Percentiles rank a stretch among this genome's conserved stretches.
Conservation (phyloP, 1,140 invertebrate genomes). For the Chrysoperla carnea region DNA sequence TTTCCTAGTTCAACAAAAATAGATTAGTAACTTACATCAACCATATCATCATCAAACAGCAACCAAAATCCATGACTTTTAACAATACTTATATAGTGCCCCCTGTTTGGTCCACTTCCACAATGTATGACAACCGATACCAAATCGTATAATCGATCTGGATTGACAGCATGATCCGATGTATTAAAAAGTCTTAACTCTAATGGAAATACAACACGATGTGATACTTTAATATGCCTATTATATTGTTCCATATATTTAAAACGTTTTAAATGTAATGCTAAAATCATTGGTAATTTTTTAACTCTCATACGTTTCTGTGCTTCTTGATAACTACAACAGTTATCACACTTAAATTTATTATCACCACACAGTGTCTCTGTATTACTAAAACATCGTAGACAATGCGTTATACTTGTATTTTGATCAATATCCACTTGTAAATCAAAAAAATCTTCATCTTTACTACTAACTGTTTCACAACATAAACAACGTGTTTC, state of each 20-base stretch:
- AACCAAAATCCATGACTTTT: conserved; percentile 99
- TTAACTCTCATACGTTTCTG: conserved; percentile 96
- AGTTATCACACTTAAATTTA: conserved; percentile 99
- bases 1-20: too few relatives aligned
- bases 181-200: conserved; percentile 97
- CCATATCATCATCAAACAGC: conserved; percentile 99
- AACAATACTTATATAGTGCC: conserved; percentile 99
- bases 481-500: conserved; percentile 98
- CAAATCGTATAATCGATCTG: conserved; percentile 92
- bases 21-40: conserved; percentile 65
- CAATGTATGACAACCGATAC: conserved; percentile 99
- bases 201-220: conserved; percentile 95
- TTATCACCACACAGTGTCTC: conserved; percentile 99
- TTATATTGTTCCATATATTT: conserved; percentile 99
- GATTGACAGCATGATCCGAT: conserved; percentile 94
- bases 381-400: conserved; percentile 94
- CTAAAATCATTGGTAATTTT: conserved; percentile 93
- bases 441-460: conserved; percentile 98
- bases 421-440: conserved; percentile 99
- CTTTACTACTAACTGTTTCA: conserved; percentile 98
- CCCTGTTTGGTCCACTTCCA: conserved; percentile 94
- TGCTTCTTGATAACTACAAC: conserved; percentile 98
- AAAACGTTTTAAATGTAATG: conserved; percentile 94
- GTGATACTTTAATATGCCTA: conserved; percentile 96
- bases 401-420: conserved; percentile 96